A percentile compares a stretch with the other conserved stretches of the same genome.
These are phyloP conservation scores for Poeciliopsis occidentalis DNA, from an alignment of 2,113 vertebrate genomes.

Conservation along the genomic window DNA sequence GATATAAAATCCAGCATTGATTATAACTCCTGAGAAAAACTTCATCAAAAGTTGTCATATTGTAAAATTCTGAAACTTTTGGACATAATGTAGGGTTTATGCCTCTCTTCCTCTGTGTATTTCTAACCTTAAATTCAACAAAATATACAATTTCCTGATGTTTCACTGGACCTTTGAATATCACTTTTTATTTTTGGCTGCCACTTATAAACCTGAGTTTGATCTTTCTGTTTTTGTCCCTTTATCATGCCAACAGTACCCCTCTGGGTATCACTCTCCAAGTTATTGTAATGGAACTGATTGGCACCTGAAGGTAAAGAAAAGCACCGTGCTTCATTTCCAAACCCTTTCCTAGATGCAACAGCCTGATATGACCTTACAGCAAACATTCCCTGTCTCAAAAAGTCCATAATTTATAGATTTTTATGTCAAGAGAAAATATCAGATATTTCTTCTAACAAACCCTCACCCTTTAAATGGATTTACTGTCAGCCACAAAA, in stretches of 20 bases:
- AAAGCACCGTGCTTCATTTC: constrained; percentile 40
- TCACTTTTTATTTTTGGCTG: too few relatives aligned
- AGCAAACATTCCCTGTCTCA: constrained; percentile 64
- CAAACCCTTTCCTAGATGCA: constrained; percentile 37
- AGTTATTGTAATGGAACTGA: constrained; percentile 45
- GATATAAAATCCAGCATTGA: neutral
- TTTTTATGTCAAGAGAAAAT: constrained; percentile 70
- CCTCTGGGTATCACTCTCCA: constrained; percentile 35
- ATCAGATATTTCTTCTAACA: constrained; percentile 74
- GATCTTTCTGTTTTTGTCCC: neutral
- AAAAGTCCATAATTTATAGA: constrained; percentile 75
- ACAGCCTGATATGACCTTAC: constrained; percentile 71
- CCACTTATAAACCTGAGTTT: neutral
- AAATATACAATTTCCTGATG: neutral
- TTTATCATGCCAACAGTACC: neutral
- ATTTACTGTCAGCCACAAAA: constrained; percentile 73
- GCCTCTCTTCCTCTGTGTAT: neutral
- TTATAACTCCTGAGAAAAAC: too few relatives aligned
- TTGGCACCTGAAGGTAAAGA: constrained; percentile 29
- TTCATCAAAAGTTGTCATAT: neutral
- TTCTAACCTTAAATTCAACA: neutral
- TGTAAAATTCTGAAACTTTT: neutral
- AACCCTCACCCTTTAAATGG: constrained; percentile 71
- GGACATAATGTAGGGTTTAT: neutral
- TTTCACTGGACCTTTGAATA: too few relatives aligned